phyloP scores from a whole-genome alignment of 1,140 invertebrate species.

The Pollicipes pollicipes region DNA sequence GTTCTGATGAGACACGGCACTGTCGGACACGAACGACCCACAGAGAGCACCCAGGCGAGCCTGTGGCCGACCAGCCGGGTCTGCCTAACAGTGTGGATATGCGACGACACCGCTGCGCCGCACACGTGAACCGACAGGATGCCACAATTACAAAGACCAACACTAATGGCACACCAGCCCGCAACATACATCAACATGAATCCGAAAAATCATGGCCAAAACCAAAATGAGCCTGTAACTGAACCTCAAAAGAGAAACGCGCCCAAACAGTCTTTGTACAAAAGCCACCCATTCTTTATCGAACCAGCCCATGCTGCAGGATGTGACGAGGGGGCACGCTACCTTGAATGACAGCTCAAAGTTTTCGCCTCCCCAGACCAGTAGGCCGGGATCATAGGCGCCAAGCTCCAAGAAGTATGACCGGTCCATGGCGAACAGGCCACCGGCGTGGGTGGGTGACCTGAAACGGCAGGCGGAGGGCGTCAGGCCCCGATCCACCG shows the following conservation, averaged over 20 bases:
- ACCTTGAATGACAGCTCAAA: constrained; percentile 46
- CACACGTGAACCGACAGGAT: background rate
- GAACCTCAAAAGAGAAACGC: too few relatives aligned
- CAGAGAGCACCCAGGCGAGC: background rate
- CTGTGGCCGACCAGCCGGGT: background rate
- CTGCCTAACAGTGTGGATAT: background rate
- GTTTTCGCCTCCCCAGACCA: constrained; percentile 50
- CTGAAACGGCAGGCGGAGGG: background rate
- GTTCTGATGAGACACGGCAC: constrained; percentile 5
- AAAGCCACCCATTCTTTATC: too few relatives aligned
- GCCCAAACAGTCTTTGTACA: too few relatives aligned
- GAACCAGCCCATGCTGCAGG: too few relatives aligned
- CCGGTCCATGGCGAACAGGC: constrained; percentile 42
- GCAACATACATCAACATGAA: too few relatives aligned
- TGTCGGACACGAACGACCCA: background rate
- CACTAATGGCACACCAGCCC: too few relatives aligned
- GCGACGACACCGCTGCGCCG: background rate
- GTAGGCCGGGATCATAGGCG: constrained; percentile 43
- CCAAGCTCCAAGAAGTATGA: constrained; percentile 48
- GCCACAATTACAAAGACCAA: too few relatives aligned
- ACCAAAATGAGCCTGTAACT: too few relatives aligned
- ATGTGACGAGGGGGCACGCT: too few relatives aligned
- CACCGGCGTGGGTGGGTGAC: constrained; percentile 31
- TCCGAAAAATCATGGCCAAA: too few relatives aligned
- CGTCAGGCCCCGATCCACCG: too few relatives aligned